Evolutionary conservation across 2,888 invertebrate genomes (phyloP), one percentile per base, ranked within the genome.

Genomic region (Lycaena phlaeas): DNA sequence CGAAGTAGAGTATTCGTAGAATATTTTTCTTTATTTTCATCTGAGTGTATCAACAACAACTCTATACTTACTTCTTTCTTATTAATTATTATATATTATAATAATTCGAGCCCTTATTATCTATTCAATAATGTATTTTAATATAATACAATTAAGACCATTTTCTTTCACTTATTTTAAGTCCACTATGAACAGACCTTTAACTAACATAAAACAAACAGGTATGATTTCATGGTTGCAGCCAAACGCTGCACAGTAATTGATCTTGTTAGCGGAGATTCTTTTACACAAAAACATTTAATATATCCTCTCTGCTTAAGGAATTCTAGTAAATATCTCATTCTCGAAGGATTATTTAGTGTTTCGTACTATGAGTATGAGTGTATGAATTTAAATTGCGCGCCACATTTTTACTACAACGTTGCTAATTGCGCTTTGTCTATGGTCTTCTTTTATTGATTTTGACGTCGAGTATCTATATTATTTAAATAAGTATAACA

Each of bases 191-290:
- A 18, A 42, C 42, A 14, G 34, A 10, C 14, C 45, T 26, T 45
- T 44, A 48, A 12, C 25, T 38, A 30, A 15, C 36, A 41, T 28
- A 41, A 50, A 46, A 52, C 49, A 47, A 49, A 50, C 51, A 49
- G 37, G 46, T 51, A 49, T 49, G 46, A 48, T 50, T 51, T 48
- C 46, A 51, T 45, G 50, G 47, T 45, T 41, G 42, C 34, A 42
- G 26, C 46, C 47, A 51, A 54, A 56, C 49, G 44, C 44, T 45
- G 54, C 48, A n/a, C 42, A 27, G 47, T 48, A 52, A 55, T 50
- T 45, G 53, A 57, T 54, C 52, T 41, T 46, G 27, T 46, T 38
- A 36, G 46, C 43, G 45, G 39, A 46, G 51, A 57, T 56, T 57
- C 51, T 44, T 26, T 17, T 5, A 7, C 6, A 26, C 12, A 40